Conservation (phyloP, 2,888 invertebrate genomes). For the Mylabris sibirica region DNA sequence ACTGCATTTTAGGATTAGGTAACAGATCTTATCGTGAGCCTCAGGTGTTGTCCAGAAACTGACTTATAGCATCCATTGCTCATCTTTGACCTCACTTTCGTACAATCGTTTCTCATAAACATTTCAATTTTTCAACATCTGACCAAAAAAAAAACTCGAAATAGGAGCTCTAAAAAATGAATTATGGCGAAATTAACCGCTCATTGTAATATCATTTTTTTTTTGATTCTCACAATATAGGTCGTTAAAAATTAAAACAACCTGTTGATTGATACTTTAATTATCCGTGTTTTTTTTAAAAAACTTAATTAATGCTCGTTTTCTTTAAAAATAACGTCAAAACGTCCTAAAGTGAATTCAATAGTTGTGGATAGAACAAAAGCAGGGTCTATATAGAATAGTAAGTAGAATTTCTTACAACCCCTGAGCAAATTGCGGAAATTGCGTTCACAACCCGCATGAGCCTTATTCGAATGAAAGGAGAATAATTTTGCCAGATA, state of each 20-base stretch:
- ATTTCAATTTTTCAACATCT: neutral
- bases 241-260: constrained; percentile 4
- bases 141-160: neutral
- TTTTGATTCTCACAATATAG: neutral
- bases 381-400: neutral
- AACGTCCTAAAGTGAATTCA: neutral
- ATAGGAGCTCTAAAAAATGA: neutral
- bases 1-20: neutral
- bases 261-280: neutral
- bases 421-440: no score
- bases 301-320: neutral
- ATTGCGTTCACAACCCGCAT: neutral
- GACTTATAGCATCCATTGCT: constrained; percentile 13
- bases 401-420: no score
- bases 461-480: neutral
- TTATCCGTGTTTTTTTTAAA: neutral
- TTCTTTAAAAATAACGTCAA: neutral
- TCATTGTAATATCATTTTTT: neutral
- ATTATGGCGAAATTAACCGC: neutral
- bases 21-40: neutral
- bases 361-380: neutral
- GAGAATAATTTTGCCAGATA: no score
- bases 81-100: neutral
- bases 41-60: constrained; percentile 11
- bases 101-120: neutral